Conservation (phyloP, 2,888 invertebrate genomes). For the Drosophila macrospina region DNA sequence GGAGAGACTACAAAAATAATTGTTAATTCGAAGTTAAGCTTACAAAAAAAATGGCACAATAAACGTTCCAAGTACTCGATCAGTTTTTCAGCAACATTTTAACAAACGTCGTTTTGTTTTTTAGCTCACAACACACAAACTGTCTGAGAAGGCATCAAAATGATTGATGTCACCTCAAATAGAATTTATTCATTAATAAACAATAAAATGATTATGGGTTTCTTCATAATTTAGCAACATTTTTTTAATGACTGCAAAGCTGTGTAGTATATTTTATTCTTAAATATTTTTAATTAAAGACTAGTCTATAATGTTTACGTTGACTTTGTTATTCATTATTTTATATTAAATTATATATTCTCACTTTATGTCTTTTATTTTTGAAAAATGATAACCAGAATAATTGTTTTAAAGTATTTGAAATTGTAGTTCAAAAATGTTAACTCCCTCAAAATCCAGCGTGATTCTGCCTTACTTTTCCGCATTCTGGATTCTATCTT, state of each 20-base stretch:
- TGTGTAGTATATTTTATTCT: not conserved
- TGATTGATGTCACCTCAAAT: conserved; percentile 54
- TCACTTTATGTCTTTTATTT: too few relatives aligned
- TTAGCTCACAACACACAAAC: conserved; percentile 7
- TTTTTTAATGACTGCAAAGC: not conserved
- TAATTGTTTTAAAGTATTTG: too few relatives aligned
- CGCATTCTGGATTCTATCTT: too few relatives aligned
- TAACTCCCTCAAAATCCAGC: too few relatives aligned
- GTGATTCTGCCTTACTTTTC: too few relatives aligned
- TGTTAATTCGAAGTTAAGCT: conserved; percentile 32
- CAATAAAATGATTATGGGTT: conserved; percentile 5
- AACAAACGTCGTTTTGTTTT: conserved; percentile 28
- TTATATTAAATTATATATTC: not conserved
- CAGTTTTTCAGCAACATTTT: conserved; percentile 31
- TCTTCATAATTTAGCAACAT: conserved; percentile 11
- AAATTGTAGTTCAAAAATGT: too few relatives aligned
- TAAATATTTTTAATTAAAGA: too few relatives aligned
- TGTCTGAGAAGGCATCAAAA: conserved; percentile 32
- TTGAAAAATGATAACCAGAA: too few relatives aligned
- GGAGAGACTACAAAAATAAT: conserved; percentile 10
- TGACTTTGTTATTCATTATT: too few relatives aligned
- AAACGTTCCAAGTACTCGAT: conserved; percentile 33
- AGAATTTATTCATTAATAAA: conserved; percentile 32
- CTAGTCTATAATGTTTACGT: too few relatives aligned
- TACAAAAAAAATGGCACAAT: conserved; percentile 16